Percentiles rank a stretch among this genome's conserved stretches.
Conservation (phyloP, 1,140 invertebrate genomes). For the Apocrypta bakeri region DNA sequence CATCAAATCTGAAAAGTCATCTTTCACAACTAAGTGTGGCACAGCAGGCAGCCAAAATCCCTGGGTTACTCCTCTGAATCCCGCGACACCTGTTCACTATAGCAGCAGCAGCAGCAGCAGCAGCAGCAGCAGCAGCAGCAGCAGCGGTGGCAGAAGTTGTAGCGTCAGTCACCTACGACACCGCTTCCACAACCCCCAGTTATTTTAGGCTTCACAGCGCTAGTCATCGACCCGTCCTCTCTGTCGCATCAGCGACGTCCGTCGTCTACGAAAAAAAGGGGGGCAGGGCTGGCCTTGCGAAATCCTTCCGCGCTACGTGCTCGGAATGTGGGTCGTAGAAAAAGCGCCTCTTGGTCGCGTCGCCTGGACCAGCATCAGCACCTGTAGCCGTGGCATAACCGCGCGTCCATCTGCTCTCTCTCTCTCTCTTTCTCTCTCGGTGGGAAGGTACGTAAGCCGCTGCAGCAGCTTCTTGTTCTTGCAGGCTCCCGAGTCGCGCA, state of each 20-base stretch:
- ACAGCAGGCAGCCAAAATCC: background rate
- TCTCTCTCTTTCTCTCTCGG: conserved; percentile 55
- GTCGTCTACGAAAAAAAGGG: background rate
- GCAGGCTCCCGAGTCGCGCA: conserved; percentile 47
- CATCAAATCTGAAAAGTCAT: background rate
- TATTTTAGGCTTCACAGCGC: conserved; percentile 51
- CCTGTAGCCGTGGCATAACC: conserved; percentile 63
- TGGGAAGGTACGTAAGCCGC: conserved; percentile 56
- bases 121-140: background rate
- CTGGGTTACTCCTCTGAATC: background rate
- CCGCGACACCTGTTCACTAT: background rate
- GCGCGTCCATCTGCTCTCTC: conserved; percentile 61
- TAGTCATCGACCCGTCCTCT: background rate
- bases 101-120: background rate
- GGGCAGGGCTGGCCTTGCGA: conserved; percentile 57
- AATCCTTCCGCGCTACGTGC: conserved; percentile 58
- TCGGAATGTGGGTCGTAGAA: conserved; percentile 66
- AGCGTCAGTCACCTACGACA: too few relatives aligned
- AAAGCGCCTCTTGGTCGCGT: conserved; percentile 51
- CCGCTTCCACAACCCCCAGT: conserved; percentile 9
- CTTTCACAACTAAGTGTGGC: background rate
- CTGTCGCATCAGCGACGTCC: background rate
- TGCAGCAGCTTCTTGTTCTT: background rate
- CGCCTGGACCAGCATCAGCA: conserved; percentile 52
- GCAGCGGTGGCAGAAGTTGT: too few relatives aligned